Base-by-base conservation (phyloP, 2,888 invertebrate genomes). In the Athripsodes cinereus region DNA sequence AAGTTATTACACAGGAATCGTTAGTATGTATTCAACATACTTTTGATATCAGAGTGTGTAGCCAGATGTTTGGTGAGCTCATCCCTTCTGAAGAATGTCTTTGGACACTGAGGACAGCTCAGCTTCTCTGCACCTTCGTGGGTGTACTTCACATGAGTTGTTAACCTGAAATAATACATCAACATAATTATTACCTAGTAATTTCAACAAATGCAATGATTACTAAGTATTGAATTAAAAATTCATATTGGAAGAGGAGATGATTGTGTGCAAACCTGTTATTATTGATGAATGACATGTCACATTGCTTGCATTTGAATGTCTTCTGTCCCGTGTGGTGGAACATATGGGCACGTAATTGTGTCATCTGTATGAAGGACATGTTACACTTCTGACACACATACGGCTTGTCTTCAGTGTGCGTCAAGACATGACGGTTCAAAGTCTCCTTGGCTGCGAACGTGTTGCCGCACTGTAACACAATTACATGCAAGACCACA, bases 381-480 rank as follows among this genome's bases (percentile, higher is more conserved):
- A 85, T 86, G 10, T 81, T 82, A 69, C 93, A 93, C 66, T 81
- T 78, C 47, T 78, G 70, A 69, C 90, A 90, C 72, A 74, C 72
- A 64, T 81, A 81, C 1, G 82, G 82, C 66, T 81, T 81, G 62
- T 81, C 78, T 1, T 82, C 82, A 1, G 81, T 81, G 68, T 89
- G 89, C 0, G 86, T 87, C 64, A 86, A 78, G 67, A 86, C 80
- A 69, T 90, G 89, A 2, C 90, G 83, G 65, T 88, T 87, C 65
- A 90, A 75, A 57, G 92, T 92, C 70, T 92, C 92, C 66, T 91
- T 86, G 0, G 92, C 91, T 54, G 85, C 87, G 68, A 92, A 92
- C 55, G 81, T 82, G 70, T 86, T 86, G 40, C 81, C 81, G 67
- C 92, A 92, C 89, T 90, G 71, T 21, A 34, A 47, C 19, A 47